phyloP scores from a whole-genome alignment of 2,113 vertebrate species.

The Synchiropus splendidus region DNA sequence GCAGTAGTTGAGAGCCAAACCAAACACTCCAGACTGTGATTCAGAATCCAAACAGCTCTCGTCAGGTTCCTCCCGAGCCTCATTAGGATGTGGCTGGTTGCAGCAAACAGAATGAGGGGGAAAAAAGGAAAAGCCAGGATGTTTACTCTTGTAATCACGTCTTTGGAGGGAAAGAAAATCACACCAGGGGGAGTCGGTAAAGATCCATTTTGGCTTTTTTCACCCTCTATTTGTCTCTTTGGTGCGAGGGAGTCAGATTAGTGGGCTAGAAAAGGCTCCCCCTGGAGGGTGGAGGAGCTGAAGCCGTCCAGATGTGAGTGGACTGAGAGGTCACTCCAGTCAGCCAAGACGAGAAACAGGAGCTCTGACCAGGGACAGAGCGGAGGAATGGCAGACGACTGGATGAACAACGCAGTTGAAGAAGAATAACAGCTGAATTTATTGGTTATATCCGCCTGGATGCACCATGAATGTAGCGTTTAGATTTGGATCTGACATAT shows the following conservation, averaged over 20 bases:
- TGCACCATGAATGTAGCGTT: too few relatives aligned
- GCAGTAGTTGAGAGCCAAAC: neutral
- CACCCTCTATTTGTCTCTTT: neutral
- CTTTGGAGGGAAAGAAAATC: constrained; percentile 26
- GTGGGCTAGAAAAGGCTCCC: constrained; percentile 14
- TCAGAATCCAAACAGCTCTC: neutral
- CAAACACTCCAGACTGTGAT: neutral
- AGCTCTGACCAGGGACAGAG: too few relatives aligned
- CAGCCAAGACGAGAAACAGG: too few relatives aligned
- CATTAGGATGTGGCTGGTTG: constrained; percentile 29
- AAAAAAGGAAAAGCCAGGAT: constrained; percentile 20
- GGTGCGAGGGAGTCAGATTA: constrained; percentile 18
- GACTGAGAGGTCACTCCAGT: too few relatives aligned
- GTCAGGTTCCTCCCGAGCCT: constrained; percentile 40
- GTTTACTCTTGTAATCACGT: constrained; percentile 30
- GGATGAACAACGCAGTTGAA: too few relatives aligned
- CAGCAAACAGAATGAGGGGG: constrained; percentile 1
- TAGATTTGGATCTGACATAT: too few relatives aligned
- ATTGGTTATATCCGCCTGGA: too few relatives aligned
- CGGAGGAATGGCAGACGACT: too few relatives aligned
- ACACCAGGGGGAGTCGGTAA: constrained; percentile 23
- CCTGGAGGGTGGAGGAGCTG: too few relatives aligned
- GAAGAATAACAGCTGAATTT: too few relatives aligned
- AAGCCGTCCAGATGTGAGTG: too few relatives aligned
- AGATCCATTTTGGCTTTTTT: constrained; percentile 11